phyloP scores from a whole-genome alignment of 2,113 vertebrate genomes.

The Meles meles region DNA sequence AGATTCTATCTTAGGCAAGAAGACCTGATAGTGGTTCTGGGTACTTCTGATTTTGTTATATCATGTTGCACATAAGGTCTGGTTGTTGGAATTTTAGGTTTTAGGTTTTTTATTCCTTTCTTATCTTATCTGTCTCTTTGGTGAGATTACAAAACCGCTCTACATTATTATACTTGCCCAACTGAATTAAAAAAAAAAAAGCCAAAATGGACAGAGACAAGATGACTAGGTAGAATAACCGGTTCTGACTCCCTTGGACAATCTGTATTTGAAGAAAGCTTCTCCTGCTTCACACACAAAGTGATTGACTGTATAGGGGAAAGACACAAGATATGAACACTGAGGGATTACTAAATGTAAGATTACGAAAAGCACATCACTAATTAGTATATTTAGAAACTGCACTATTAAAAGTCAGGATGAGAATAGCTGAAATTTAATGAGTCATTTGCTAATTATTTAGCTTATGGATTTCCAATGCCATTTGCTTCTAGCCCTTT shows the following conservation, averaged over 20 bases:
- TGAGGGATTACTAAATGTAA: constrained; percentile 14
- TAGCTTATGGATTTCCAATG: constrained; percentile 45
- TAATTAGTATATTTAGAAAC: constrained; percentile 35
- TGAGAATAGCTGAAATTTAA: constrained; percentile 41
- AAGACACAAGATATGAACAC: background rate
- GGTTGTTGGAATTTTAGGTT: background rate
- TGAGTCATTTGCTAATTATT: constrained; percentile 42
- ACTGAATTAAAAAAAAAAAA: background rate
- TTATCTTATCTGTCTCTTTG: background rate
- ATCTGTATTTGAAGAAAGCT: background rate
- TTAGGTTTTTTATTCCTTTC: background rate
- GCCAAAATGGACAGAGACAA: background rate
- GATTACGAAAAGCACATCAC: background rate
- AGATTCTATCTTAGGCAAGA: background rate
- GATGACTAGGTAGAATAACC: background rate
- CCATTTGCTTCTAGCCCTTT: background rate
- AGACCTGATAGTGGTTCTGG: background rate
- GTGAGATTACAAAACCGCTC: background rate
- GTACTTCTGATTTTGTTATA: background rate
- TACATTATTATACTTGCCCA: background rate
- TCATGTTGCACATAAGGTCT: background rate
- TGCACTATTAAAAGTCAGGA: constrained; percentile 12
- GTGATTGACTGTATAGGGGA: background rate
- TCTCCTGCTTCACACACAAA: background rate
- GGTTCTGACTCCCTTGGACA: background rate